Base-by-base conservation (phyloP, 2,888 invertebrate genomes). In the Argyra leucocephala region DNA sequence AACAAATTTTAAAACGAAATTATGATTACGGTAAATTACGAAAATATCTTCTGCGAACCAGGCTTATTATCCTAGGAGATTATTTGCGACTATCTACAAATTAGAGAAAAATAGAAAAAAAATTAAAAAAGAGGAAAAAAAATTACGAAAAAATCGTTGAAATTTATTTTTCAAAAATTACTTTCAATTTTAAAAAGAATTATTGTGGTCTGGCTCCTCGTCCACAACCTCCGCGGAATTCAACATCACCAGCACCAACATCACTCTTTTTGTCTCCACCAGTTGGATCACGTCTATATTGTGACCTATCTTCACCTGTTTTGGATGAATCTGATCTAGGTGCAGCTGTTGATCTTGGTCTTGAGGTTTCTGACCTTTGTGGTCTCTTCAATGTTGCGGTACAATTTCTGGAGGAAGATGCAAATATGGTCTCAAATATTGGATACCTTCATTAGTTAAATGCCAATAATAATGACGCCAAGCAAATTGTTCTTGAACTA, bases 391-490 rank as follows among this genome's bases (percentile, higher is more conserved):
- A 84, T 1, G 99, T 99, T 2, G 96, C 90, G 99, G 99, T 48
- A 99, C 97, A 81, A 99, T 98, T 86, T 99, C 99, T 69, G 96
- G 90, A 10, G 99, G 98, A 76, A 99, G 85, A 77, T 99, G 96
- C 70, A 99, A 86, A 82, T 91, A 97, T 76, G 91, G 91, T 71
- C 99, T 86, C 71, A 99, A 83, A 81, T 95, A 98, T 79, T 94
- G 93, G 78, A 99, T 98, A 72, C 99, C 99, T 76, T 97, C 95
- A 79, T 99, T 98, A 70, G 96, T 99, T 72, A 99, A 84, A 82
- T 80, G 88, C 97, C 98, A 99, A 81, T 99, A 99, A 76, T 93
- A 99, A 81, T 99, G 98, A 75, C 97, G 88, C 99, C 99, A 99
- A 5, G 98, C 97, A 81, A 99, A 99, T 82, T 99, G 98, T 84